Conservation (phyloP, 2,113 vertebrate genomes). For the Chaetodon trifascialis region DNA sequence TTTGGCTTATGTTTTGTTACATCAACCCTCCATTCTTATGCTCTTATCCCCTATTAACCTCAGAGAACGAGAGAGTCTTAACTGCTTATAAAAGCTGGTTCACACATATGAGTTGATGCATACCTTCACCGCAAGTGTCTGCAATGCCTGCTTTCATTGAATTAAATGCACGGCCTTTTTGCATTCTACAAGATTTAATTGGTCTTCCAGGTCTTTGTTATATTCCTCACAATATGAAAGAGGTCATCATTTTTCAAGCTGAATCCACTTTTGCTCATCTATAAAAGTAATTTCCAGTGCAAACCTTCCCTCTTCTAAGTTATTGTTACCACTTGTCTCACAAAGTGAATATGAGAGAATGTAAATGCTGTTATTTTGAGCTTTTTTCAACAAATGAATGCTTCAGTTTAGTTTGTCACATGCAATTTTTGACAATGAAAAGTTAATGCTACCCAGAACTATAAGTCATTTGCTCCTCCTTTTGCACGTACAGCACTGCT, state of each 20-base stretch:
- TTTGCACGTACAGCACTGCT: not conserved
- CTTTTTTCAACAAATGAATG: slow-evolving; percentile 11
- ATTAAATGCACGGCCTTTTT: slow-evolving; percentile 20
- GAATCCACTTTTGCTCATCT: not conserved
- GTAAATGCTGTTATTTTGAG: not conserved
- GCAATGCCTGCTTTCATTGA: slow-evolving; percentile 15
- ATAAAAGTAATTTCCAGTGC: slow-evolving; percentile 16
- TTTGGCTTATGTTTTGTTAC: slow-evolving; percentile 24
- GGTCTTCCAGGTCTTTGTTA: slow-evolving; percentile 46
- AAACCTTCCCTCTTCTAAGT: slow-evolving; percentile 9
- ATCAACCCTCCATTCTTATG: not conserved
- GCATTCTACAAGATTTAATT: slow-evolving; percentile 39
- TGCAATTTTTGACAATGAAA: too few relatives aligned
- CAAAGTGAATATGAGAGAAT: slow-evolving; percentile 13
- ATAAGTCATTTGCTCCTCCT: slow-evolving; percentile 13
- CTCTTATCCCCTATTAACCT: slow-evolving; percentile 18
- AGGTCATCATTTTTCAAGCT: slow-evolving; percentile 19
- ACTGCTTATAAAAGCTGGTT: slow-evolving; percentile 36
- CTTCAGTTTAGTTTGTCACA: slow-evolving; percentile 1
- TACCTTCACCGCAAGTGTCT: slow-evolving; percentile 6
- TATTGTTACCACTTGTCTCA: slow-evolving; percentile 3
- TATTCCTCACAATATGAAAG: slow-evolving; percentile 31
- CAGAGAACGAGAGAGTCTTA: slow-evolving; percentile 3
- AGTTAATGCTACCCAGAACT: not conserved
- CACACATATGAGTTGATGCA: slow-evolving; percentile 7